Base-by-base conservation (phyloP, 1,140 invertebrate genomes). In the Papilio xuthus region DNA sequence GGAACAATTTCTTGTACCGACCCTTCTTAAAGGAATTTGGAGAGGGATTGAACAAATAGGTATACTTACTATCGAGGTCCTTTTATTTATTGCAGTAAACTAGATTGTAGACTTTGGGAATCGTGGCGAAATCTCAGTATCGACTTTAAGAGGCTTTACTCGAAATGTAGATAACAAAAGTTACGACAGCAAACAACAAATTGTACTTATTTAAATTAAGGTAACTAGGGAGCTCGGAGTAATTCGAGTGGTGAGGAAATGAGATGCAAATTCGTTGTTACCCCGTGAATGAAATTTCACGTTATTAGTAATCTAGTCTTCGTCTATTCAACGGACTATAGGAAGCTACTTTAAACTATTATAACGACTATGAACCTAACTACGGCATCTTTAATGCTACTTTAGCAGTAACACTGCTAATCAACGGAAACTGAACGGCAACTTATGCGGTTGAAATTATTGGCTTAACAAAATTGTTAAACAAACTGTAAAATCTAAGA, bases 11-110 rank as follows among this genome's bases (percentile, higher is more conserved):
- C 72, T 74, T 74, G 72, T 74, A 74, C 72, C 47, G 72, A 74
- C 72, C 72, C 72, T 74, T 74, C 72, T 74, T 74, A 74, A 74
- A 74, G 72, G 72, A 74, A 74, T 74, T 74, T 56, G 47, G 72
- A 74, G 47, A 74, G 72, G 47, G 47, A 50, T 74, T 74, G 72
- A 74, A 74, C 72, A 74, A 74, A 74, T 74, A 74, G 72, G 20
- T 74, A 74, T 74, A 74, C 72, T 47, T 74, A 74, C 72, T 53
- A 74, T 53, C 28, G 72, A 53, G 72, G 47, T 74, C 72, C 72
- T 53, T 53, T 74, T 74, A 74, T 74, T 74, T 74, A 74, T 74
- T 74, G 72, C 42, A 28, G 47, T 74, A 74, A 74, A 74, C 44
- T 74, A 50, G 72, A 32, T 74, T 47, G 72, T 74, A 53, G 72